These are phyloP conservation scores for Acrocephalus arundinaceus DNA, from an alignment of 2,113 vertebrate species.

Conservation along the genomic window DNA sequence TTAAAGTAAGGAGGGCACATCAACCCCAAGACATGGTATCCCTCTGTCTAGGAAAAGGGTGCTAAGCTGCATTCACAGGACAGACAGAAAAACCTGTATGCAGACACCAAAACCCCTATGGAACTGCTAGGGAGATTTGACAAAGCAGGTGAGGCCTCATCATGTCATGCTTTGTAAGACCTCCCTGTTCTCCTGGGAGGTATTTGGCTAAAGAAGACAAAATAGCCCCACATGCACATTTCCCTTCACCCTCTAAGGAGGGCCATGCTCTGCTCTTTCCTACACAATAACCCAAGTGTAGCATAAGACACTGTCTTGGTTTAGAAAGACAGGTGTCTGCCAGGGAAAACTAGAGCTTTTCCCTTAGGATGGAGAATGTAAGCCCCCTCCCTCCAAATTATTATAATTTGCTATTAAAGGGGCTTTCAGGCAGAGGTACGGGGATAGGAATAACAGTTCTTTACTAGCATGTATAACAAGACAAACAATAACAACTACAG, in stretches of 20 bases:
- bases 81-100: not conserved
- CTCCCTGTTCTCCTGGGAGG: not conserved
- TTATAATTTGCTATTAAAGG: too few relatives aligned
- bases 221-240: not conserved
- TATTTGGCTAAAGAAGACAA: not conserved
- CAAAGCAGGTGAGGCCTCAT: not conserved
- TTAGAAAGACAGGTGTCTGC: too few relatives aligned
- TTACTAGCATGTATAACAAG: too few relatives aligned
- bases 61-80: not conserved
- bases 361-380: too few relatives aligned
- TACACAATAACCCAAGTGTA: not conserved
- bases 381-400: too few relatives aligned
- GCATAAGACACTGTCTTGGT: too few relatives aligned
- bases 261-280: not conserved
- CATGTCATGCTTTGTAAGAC: not conserved
- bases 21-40: rapidly evolving
- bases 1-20: not conserved
- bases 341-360: too few relatives aligned
- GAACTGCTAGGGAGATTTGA: not conserved
- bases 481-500: too few relatives aligned
- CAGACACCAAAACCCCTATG: rapidly evolving
- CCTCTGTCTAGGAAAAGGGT: not conserved
- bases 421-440: too few relatives aligned
- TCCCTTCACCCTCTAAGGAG: not conserved
- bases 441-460: too few relatives aligned